These are phyloP conservation scores for Stomatorhinus ivindoensis DNA, from an alignment of 2,113 vertebrate species.

Conservation along the genomic window DNA sequence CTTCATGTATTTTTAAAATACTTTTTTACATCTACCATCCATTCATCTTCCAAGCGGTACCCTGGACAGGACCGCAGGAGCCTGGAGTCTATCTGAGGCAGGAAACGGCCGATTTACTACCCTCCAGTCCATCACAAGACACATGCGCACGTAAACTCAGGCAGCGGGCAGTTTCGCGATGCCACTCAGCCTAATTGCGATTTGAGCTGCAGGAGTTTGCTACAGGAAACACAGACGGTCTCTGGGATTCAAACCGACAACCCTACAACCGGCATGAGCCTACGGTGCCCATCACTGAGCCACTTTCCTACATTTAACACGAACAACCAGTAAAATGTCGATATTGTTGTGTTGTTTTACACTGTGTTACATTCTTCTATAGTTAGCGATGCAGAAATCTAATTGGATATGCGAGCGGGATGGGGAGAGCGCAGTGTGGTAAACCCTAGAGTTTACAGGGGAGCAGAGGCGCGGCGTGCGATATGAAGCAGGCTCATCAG, in stretches of 20 bases:
- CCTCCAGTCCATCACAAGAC: not conserved
- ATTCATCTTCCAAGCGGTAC: not conserved
- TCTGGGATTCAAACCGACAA: not conserved
- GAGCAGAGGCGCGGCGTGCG: not conserved
- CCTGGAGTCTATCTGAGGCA: not conserved
- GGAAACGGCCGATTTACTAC: not conserved
- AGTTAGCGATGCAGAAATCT: not conserved
- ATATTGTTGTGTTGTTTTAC: not conserved
- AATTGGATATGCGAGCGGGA: not conserved
- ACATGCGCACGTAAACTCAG: not conserved
- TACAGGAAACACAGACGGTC: not conserved
- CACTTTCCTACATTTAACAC: not conserved
- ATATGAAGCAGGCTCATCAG: not conserved
- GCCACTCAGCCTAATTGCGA: not conserved
- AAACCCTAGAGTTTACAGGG: not conserved
- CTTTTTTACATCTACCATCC: not conserved
- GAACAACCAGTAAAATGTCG: not conserved
- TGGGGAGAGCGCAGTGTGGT: not conserved
- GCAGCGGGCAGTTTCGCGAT: not conserved
- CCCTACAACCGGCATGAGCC: not conserved
- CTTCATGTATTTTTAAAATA: not conserved
- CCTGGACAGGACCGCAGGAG: not conserved
- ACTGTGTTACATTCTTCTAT: not conserved
- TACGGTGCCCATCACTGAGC: not conserved
- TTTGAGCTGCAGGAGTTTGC: not conserved